These are phyloP conservation scores for Brachirus orientalis DNA, from an alignment of 2,113 vertebrate genomes.

Conservation along the genomic window DNA sequence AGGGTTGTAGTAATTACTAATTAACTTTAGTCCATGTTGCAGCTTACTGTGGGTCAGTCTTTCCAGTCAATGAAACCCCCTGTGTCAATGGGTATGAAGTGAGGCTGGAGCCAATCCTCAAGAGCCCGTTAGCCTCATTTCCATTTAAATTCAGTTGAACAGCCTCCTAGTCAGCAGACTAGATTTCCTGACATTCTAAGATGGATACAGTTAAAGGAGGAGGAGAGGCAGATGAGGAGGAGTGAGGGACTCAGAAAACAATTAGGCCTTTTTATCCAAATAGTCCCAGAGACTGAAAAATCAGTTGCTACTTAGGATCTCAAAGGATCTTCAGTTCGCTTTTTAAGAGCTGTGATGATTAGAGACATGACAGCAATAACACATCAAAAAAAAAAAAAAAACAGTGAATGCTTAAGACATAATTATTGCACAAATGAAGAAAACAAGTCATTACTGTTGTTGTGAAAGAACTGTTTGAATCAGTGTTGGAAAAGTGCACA, in stretches of 20 bases:
- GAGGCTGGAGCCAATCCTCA: not conserved
- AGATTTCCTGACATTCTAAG: not conserved
- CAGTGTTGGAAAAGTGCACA: not conserved
- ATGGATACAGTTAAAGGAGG: constrained; percentile 6
- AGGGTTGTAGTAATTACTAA: constrained; percentile 16
- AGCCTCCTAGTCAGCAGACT: constrained; percentile 27
- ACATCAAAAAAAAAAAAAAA: not conserved
- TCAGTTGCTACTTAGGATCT: constrained; percentile 2
- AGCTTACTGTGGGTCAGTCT: not conserved
- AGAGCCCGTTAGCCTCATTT: constrained; percentile 10
- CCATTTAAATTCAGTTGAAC: constrained; percentile 7
- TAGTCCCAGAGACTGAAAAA: constrained; percentile 3
- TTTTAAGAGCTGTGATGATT: constrained; percentile 2
- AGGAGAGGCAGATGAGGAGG: not conserved
- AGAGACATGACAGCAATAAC: not conserved
- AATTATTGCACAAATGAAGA: not conserved
- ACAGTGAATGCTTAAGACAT: not conserved
- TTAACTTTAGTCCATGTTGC: constrained; percentile 2
- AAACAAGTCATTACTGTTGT: no score
- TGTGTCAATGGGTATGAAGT: not conserved
- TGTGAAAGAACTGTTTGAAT: no score
- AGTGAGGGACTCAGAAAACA: constrained; percentile 18
- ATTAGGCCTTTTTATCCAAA: constrained; percentile 23
- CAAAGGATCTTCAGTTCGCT: not conserved
- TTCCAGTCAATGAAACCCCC: constrained; percentile 4